These are phyloP conservation scores for Echinometra lucunter DNA, from an alignment of 53 echinoderm and acorn worm species.

Conservation along the genomic window DNA sequence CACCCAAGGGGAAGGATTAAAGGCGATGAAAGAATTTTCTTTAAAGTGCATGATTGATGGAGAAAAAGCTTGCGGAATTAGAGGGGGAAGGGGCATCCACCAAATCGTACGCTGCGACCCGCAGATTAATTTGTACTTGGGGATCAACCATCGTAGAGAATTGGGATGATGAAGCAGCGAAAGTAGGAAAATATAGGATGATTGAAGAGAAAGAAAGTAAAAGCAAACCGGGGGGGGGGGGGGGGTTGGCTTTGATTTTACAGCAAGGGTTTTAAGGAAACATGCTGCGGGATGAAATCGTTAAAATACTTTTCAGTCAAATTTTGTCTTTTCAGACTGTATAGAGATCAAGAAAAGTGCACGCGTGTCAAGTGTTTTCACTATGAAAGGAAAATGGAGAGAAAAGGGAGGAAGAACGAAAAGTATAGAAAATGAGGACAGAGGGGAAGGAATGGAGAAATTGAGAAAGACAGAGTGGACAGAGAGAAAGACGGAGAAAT, in stretches of 20 bases:
- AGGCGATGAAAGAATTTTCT: constrained; percentile 53
- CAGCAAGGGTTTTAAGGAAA: constrained; percentile 41
- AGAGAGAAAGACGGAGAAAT: neutral
- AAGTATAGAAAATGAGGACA: neutral
- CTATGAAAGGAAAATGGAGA: neutral
- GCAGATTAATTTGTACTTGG: neutral
- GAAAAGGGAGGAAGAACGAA: neutral
- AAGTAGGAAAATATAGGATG: constrained; percentile 29
- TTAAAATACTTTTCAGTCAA: constrained; percentile 58
- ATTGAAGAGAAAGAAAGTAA: constrained; percentile 20
- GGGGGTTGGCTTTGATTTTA: constrained; percentile 52
- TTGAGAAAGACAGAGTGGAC: neutral
- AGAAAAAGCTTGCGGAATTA: neutral
- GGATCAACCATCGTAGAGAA: neutral
- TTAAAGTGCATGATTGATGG: constrained; percentile 33
- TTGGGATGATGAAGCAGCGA: constrained; percentile 41
- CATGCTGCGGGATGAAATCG: constrained; percentile 51
- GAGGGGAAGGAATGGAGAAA: neutral
- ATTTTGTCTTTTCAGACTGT: constrained; percentile 1
- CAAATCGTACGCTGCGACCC: constrained; percentile 16
- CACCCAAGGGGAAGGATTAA: constrained; percentile 42
- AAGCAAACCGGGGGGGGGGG: neutral
- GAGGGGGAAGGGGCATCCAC: neutral
- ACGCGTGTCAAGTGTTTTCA: constrained; percentile 45
- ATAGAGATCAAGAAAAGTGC: constrained; percentile 47